Base-by-base conservation (phyloP, 2,888 invertebrate genomes). In the Hecatera dysodea region DNA sequence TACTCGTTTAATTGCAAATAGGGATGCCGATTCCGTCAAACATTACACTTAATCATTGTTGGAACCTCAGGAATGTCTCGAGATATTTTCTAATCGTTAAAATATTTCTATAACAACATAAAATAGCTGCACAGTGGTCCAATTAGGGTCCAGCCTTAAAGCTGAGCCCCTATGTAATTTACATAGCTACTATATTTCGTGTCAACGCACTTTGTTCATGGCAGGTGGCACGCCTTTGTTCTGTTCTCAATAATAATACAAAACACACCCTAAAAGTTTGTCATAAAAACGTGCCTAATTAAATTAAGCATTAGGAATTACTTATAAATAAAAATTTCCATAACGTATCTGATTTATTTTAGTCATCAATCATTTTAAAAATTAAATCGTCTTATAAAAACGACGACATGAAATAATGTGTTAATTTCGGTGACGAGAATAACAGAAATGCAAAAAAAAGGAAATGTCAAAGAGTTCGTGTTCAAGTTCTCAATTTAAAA, bases 121-220 rank as follows among this genome's bases (percentile, higher is more conserved):
- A 64, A 64, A 46, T 46, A 27, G 44, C 27, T 12, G 12, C 27
- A 44, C 12, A 48, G n/a, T 46, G 53, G 46, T 55, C 42, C 66
- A 42, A 56, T 56, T 48, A 75, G 12, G 33, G 42, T 44, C 75
- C 66, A 8, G 48, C 56, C 48, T n/a, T n/a, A 67, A 11, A 57
- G 52, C 44, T 57, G 56, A 17, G 50, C 56, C 48, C 42, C 27
- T 42, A 19, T 15, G 15, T 27, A 42, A 22, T 24, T 27, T 46
- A 61, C 27, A 72, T 72, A 72, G 36, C 36, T 71, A 39, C 19
- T 15, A 42, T 22, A 24, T 39, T 39, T 57, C 70, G 44, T 70
- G 78, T 62, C 77, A 81, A 70, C 48, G 63, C 7, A 50, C 70
- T 69, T n/a, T 59, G 12, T 24, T 65, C 48, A 81, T 63, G 39